Conservation (phyloP, 2,797 vertebrate genomes). For the Merluccius polli region DNA sequence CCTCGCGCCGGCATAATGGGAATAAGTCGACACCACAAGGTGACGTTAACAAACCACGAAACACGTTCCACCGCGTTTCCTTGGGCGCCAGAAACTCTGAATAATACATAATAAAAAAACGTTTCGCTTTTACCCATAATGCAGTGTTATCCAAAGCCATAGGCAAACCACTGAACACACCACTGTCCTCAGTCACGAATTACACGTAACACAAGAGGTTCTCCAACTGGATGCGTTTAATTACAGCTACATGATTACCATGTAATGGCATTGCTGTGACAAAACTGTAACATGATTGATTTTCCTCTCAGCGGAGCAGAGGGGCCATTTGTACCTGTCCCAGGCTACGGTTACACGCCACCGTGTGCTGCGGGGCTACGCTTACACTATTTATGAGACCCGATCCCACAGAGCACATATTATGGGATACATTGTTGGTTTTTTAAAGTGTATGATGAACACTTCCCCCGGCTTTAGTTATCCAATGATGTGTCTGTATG, state of each 20-base stretch:
- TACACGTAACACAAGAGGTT: not conserved
- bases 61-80: no score
- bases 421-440: not conserved
- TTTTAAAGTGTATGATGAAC: not conserved
- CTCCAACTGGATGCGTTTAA: not conserved
- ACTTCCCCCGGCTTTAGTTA: not conserved
- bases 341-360: not conserved
- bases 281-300: constrained; percentile 2
- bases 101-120: no score
- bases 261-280: not conserved
- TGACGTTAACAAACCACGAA: no score
- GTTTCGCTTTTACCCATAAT: no score
- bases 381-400: not conserved
- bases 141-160: no score
- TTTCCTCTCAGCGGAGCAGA: not conserved
- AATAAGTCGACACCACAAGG: no score
- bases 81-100: no score
- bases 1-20: no score
- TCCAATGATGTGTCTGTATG: not conserved
- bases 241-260: not conserved
- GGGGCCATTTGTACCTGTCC: not conserved
- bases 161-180: no score
- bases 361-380: not conserved
- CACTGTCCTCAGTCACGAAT: not conserved
- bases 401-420: not conserved